phyloP scores from a whole-genome alignment of 2,888 invertebrate genomes.

The Conistra vaccinii region DNA sequence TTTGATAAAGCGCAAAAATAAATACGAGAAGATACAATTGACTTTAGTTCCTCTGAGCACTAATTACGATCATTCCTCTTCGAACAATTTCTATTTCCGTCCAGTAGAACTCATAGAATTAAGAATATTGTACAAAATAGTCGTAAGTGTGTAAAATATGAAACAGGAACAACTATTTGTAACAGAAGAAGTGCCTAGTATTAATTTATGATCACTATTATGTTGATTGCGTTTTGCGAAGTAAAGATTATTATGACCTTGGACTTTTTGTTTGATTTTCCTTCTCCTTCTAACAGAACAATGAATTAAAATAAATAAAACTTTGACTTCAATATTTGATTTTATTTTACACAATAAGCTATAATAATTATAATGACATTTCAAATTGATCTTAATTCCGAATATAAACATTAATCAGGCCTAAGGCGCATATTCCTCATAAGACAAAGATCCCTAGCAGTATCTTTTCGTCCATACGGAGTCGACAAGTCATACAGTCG shows the following conservation, averaged over 20 bases:
- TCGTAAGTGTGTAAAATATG: slow-evolving; percentile 65
- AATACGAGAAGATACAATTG: not conserved
- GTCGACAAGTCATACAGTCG: slow-evolving; percentile 95
- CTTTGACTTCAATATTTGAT: slow-evolving; percentile 13
- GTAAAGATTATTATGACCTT: slow-evolving; percentile 76
- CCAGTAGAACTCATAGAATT: slow-evolving; percentile 52
- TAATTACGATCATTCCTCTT: slow-evolving; percentile 1
- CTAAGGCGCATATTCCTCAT: slow-evolving; percentile 95
- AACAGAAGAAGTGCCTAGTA: slow-evolving; percentile 70
- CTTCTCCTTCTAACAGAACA: slow-evolving; percentile 11
- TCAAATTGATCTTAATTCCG: slow-evolving; percentile 22
- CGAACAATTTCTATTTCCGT: slow-evolving; percentile 31
- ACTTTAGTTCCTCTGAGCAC: slow-evolving; percentile 21
- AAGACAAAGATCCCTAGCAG: slow-evolving; percentile 96
- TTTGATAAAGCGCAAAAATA: slow-evolving; percentile 12
- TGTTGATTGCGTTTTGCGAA: slow-evolving; percentile 81
- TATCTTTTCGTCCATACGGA: slow-evolving; percentile 94
- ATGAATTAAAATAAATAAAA: slow-evolving; percentile 29
- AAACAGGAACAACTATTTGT: slow-evolving; percentile 64
- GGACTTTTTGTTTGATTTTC: slow-evolving; percentile 62
- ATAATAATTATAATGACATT: slow-evolving; percentile 17
- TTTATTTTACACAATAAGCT: slow-evolving; percentile 50
- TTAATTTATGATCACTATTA: slow-evolving; percentile 79
- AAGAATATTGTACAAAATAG: slow-evolving; percentile 71
- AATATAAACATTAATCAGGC: slow-evolving; percentile 80